Conservation (phyloP, 2,797 vertebrate genomes). For the Apogon talboti region DNA sequence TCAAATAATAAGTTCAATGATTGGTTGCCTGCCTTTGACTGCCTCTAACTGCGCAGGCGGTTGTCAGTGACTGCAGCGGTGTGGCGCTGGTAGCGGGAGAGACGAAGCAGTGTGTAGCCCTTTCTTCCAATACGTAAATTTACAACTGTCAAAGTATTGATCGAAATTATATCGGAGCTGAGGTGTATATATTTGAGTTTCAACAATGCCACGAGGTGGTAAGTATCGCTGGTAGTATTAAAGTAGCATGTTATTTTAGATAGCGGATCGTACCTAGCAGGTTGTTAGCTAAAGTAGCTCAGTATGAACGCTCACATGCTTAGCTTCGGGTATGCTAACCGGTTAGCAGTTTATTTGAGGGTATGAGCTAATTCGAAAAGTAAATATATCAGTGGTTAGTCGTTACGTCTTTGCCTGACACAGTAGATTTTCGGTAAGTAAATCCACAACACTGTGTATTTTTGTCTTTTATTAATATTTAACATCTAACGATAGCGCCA, state of each 20-base stretch:
- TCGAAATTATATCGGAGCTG: neutral
- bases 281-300: conserved; percentile 38
- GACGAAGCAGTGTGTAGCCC: conserved; percentile 47
- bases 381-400: too few relatives aligned
- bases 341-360: conserved; percentile 24
- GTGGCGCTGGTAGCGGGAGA: conserved; percentile 50
- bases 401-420: too few relatives aligned
- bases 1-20: conserved; percentile 19
- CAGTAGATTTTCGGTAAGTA: too few relatives aligned
- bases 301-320: conserved; percentile 48
- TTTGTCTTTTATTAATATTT: too few relatives aligned
- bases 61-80: neutral
- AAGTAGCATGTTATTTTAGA: conserved; percentile 2
- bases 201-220: conserved; percentile 85
- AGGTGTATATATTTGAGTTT: neutral
- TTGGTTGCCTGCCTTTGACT: conserved; percentile 31
- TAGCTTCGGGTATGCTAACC: conserved; percentile 73
- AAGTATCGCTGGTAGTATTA: conserved; percentile 47
- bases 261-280: conserved; percentile 39
- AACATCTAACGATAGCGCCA: too few relatives aligned
- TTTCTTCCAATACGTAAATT: conserved; percentile 39
- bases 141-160: neutral
- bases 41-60: conserved; percentile 28
- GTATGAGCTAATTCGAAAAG: too few relatives aligned
- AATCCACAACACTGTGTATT: too few relatives aligned